Evolutionary conservation across 1,140 invertebrate genomes (phyloP).

Genomic region (Ladona fulva): DNA sequence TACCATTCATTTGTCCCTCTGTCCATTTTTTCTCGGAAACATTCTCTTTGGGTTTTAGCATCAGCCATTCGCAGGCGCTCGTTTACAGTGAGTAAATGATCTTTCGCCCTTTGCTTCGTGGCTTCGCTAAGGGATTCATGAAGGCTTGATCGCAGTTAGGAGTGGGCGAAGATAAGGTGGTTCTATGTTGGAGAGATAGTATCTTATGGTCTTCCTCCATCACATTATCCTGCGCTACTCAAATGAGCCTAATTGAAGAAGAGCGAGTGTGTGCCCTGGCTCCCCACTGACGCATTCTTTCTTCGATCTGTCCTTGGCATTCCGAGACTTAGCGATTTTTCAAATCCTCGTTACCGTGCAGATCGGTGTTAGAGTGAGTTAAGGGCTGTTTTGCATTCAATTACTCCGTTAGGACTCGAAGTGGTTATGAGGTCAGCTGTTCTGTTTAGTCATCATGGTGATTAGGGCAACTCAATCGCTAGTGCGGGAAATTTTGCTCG

Average conservation of each 20-base stretch:
- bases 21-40: neutral
- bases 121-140: neutral
- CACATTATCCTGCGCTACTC: neutral
- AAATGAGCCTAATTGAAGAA: neutral
- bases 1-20: no score
- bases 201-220: neutral
- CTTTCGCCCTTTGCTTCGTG: neutral
- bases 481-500: no score
- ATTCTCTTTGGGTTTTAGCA: neutral
- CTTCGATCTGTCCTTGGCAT: no score
- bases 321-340: no score
- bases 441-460: no score
- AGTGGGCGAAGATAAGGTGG: neutral
- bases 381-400: no score
- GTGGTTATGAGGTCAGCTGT: no score
- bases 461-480: no score
- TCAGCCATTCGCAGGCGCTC: neutral
- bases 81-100: no score
- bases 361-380: no score
- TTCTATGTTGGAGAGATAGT: neutral
- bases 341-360: no score
- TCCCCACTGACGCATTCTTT: neutral
- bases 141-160: neutral
- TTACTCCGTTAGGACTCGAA: no score
- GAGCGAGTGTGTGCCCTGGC: neutral